Conservation (phyloP, 2,113 vertebrate genomes). For the Megaleporinus macrocephalus region DNA sequence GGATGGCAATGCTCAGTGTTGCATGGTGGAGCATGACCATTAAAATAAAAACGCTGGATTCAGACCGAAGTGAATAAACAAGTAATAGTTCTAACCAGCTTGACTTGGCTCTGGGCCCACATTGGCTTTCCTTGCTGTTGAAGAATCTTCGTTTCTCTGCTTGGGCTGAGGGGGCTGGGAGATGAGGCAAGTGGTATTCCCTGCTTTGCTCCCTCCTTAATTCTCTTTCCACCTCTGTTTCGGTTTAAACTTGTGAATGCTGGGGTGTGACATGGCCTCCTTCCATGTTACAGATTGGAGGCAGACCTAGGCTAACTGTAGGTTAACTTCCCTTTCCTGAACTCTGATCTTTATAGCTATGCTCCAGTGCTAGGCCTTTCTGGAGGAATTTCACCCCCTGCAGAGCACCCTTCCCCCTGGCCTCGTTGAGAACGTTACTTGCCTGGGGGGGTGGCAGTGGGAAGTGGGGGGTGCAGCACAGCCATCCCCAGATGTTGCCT, state of each 20-base stretch:
- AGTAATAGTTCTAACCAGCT: neutral
- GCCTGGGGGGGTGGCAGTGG: neutral
- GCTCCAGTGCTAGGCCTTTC: conserved; percentile 10
- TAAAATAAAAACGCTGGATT: neutral
- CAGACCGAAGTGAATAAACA: conserved; percentile 10
- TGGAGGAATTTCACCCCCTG: conserved; percentile 36
- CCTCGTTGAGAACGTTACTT: conserved; percentile 22
- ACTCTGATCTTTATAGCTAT: conserved; percentile 14
- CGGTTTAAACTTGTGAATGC: no score
- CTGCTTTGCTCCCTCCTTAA: neutral
- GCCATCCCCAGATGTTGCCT: conserved; percentile 40
- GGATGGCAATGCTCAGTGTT: conserved; percentile 21
- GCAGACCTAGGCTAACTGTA: neutral
- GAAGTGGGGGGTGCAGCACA: neutral
- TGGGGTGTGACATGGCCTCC: neutral
- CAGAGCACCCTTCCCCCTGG: conserved; percentile 6
- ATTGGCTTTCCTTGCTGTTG: conserved; percentile 28
- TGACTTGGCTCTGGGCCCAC: conserved; percentile 4
- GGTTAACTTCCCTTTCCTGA: neutral
- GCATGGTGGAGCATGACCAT: neutral
- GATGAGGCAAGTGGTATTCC: neutral
- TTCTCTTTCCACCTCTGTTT: neutral
- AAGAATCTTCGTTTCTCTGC: conserved; percentile 32
- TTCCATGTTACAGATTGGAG: neutral
- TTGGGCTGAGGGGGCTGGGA: neutral